These are phyloP conservation scores for Lamprotornis superbus DNA, from an alignment of 2,113 vertebrate genomes.

Conservation along the genomic window DNA sequence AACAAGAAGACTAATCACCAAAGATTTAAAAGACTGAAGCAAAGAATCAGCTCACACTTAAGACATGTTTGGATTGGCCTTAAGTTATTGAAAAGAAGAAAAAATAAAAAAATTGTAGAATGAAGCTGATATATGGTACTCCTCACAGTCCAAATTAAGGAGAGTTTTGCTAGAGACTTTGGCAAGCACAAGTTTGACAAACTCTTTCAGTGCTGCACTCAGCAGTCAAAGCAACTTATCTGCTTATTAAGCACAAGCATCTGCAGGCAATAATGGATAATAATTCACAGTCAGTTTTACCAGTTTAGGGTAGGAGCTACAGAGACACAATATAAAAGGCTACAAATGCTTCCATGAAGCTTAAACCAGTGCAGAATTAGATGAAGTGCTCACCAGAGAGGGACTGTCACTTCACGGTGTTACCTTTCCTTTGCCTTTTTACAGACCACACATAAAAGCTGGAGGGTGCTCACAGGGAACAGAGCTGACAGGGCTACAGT, in stretches of 20 bases:
- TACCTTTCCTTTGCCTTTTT: background rate
- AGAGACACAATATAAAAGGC: background rate
- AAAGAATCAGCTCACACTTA: background rate
- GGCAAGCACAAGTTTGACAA: background rate
- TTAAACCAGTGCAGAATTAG: background rate
- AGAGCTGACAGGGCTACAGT: background rate
- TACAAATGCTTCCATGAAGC: background rate
- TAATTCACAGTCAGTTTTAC: background rate
- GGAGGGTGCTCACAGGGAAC: background rate
- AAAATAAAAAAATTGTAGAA: background rate
- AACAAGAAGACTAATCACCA: background rate
- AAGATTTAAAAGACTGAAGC: background rate
- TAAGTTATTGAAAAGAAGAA: background rate
- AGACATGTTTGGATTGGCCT: background rate
- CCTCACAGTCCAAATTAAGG: background rate
- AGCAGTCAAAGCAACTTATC: background rate
- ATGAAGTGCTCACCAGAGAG: background rate
- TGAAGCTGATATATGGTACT: background rate
- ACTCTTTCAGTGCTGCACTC: background rate
- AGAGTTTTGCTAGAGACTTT: background rate
- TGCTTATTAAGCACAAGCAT: background rate
- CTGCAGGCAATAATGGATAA: background rate
- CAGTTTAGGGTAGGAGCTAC: background rate
- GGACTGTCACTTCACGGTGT: background rate
- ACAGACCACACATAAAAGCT: background rate